Conservation (phyloP, 2,888 invertebrate species). For the Eilema sororculum region DNA sequence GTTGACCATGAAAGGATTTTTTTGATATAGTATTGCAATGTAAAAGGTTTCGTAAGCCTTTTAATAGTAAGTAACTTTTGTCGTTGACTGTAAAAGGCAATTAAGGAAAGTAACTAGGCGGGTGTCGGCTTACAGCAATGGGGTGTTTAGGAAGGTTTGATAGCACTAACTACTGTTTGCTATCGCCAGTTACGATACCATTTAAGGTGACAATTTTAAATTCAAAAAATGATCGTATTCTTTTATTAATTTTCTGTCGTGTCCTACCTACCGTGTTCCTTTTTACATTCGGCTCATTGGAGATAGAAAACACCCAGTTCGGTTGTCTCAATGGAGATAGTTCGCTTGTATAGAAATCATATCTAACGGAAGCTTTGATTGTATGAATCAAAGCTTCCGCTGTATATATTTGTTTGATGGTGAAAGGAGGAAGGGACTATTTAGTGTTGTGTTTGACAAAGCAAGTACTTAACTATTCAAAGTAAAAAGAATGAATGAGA, state of each 20-base stretch:
- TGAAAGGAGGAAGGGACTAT: background rate
- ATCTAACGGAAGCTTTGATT: background rate
- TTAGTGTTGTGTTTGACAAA: background rate
- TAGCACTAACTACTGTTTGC: background rate
- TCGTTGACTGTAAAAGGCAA: constrained; percentile 6
- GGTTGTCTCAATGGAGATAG: background rate
- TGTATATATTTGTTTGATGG: background rate
- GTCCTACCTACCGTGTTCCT: too few relatives aligned
- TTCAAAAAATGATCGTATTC: background rate
- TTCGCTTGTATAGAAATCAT: background rate
- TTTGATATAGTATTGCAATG: too few relatives aligned
- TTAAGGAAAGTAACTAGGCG: constrained; percentile 2
- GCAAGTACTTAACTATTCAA: too few relatives aligned
- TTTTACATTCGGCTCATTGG: background rate
- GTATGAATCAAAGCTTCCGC: too few relatives aligned
- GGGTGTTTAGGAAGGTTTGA: constrained; percentile 9
- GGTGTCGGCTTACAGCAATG: background rate
- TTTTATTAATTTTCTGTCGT: too few relatives aligned
- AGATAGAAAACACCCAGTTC: background rate
- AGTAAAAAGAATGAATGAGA: too few relatives aligned
- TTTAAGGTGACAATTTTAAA: background rate
- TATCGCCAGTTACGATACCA: background rate
- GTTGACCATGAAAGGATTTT: too few relatives aligned
- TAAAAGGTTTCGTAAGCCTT: too few relatives aligned
- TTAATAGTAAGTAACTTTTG: background rate